These are phyloP conservation scores for Acanthosepion pharaonis DNA, from an alignment of 2,888 invertebrate species.

Conservation along the genomic window DNA sequence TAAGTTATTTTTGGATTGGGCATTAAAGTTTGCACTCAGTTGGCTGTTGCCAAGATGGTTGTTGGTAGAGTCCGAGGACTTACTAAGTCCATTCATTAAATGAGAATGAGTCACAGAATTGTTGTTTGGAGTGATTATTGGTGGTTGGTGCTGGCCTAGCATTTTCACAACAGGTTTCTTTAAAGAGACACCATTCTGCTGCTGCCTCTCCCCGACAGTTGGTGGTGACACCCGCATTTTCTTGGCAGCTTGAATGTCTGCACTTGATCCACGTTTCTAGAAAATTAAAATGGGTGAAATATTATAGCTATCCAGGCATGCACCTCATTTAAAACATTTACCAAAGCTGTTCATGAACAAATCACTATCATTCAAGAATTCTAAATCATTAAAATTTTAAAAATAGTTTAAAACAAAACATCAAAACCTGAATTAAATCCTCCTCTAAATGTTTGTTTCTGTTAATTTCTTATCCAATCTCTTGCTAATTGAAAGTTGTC, in stretches of 20 bases:
- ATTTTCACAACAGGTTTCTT: constrained; percentile 37
- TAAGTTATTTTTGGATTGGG: constrained; percentile 21
- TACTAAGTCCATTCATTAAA: constrained; percentile 46
- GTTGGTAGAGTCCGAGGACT: constrained; percentile 47
- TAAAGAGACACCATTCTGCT: not conserved
- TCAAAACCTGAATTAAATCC: no score
- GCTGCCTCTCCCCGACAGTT: not conserved
- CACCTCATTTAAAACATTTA: no score
- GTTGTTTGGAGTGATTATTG: not conserved
- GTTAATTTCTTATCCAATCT: no score
- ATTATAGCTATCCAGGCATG: not conserved
- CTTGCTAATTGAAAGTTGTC: no score
- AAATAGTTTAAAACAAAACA: no score
- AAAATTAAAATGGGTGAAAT: not conserved
- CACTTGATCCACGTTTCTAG: not conserved
- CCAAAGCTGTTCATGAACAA: no score
- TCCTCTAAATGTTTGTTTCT: no score
- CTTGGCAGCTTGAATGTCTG: not conserved
- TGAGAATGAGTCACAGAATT: not conserved
- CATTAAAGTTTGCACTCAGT: not conserved
- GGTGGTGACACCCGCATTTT: constrained; percentile 43
- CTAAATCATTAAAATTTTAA: no score
- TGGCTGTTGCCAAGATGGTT: constrained; percentile 52
- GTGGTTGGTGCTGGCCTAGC: not conserved
- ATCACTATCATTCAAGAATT: no score